Conservation (phyloP, 2,113 vertebrate species). For the Mus pahari region DNA sequence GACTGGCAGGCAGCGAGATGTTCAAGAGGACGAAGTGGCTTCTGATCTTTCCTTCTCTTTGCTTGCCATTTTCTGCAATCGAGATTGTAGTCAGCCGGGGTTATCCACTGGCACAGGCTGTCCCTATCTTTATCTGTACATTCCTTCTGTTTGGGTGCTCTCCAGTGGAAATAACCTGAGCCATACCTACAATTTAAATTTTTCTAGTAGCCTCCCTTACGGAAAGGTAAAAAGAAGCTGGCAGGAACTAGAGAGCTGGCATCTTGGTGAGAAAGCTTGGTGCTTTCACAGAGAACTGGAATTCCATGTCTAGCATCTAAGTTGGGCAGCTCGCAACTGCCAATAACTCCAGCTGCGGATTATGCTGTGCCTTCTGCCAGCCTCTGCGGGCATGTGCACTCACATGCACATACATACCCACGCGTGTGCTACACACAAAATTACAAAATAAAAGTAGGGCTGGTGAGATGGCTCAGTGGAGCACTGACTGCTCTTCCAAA, state of each 20-base stretch:
- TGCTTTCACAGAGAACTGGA: not conserved
- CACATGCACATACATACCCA: not conserved
- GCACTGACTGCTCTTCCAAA: too few relatives aligned
- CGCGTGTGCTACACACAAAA: not conserved
- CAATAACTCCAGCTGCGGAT: not conserved
- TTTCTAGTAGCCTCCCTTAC: slow-evolving; percentile 7
- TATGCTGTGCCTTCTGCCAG: not conserved
- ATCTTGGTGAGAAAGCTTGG: not conserved
- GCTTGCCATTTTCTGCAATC: not conserved
- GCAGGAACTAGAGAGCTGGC: not conserved
- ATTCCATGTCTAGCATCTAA: not conserved
- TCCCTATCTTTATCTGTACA: not conserved
- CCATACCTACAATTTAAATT: not conserved
- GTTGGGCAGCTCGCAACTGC: not conserved
- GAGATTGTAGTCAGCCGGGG: not conserved
- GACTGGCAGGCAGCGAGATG: not conserved
- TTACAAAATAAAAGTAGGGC: not conserved
- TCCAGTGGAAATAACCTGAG: not conserved
- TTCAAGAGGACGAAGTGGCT: not conserved
- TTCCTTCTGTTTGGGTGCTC: not conserved
- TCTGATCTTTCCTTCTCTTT: not conserved
- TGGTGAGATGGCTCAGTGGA: not conserved
- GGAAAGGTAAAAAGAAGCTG: not conserved
- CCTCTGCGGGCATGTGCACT: too few relatives aligned
- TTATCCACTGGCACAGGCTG: not conserved